A percentile compares a stretch with the other conserved stretches of the same genome.
Evolutionary conservation across 2,888 invertebrate genomes (phyloP).

Genomic region (Deilephila elpenor): DNA sequence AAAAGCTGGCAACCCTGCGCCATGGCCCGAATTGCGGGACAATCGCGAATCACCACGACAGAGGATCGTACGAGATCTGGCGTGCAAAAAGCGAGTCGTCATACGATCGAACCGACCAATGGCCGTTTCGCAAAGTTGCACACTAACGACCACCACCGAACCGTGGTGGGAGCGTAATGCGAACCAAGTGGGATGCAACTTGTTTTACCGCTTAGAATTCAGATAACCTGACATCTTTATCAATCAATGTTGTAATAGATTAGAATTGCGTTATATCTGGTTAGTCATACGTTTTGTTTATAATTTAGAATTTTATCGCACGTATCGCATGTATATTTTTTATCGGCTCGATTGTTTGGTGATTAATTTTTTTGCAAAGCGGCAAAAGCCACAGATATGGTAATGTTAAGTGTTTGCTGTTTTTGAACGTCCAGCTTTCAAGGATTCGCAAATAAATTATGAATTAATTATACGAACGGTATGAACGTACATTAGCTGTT

Average conservation of each 20-base stretch:
- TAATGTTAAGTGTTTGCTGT: neutral
- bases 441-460: neutral
- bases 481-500: neutral
- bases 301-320: neutral
- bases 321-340: neutral
- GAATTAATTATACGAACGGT: neutral
- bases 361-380: neutral
- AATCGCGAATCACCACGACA: neutral
- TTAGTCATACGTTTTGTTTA: neutral
- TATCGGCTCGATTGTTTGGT: neutral
- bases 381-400: neutral
- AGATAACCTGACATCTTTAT: neutral
- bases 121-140: slow-evolving; percentile 2
- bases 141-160: neutral
- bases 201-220: neutral
- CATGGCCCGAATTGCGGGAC: neutral
- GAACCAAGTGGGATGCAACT: slow-evolving; percentile 1
- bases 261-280: neutral
- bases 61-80: slow-evolving; percentile 13
- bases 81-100: slow-evolving; percentile 12
- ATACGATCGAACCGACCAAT: slow-evolving; percentile 17
- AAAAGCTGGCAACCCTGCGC: slow-evolving; percentile 6
- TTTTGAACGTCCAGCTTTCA: neutral
- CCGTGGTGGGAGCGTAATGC: slow-evolving; percentile 12
- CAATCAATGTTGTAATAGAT: neutral